Base-by-base conservation (phyloP, 2,888 invertebrate genomes). In the Oscheius sp. region DNA sequence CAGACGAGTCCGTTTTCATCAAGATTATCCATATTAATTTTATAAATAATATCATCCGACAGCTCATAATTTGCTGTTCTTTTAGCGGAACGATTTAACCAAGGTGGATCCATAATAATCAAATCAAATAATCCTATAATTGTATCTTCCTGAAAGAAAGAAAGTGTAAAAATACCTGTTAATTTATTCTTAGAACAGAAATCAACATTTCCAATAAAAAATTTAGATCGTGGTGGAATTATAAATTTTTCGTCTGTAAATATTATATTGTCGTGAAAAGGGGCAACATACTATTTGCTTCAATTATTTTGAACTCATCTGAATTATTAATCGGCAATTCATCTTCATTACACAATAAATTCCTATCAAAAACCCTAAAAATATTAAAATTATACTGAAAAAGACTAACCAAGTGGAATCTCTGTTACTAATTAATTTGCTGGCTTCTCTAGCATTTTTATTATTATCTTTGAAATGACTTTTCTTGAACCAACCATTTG, bases 11-110 rank as follows among this genome's bases (percentile, higher is more conserved):
- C 93, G 79, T 92, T 91, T 0, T 90, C 85, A 2, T 78, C 89
- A 0, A 94, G 89, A 13, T 91, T 88, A n/a, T 90, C 89, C 0
- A 95, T 90, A 0, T 94, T 93, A 83, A 96, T 91, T 18, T 92
- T 90, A 1, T 91, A 90, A 71, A 97, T 91, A 69, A 93, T 92
- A 78, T 92, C 91, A 87, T 94, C 93, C 79, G 92, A 92, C 91
- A 95, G 94, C 79, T 91, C 89, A 89, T 95, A 95, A 79, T 93
- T 89, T 78, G 88, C 89, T 77, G 89, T 89, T 76, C 97, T 92
- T 85, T 94, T 92, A 59, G 96, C 94, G 78, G 94, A 96, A 89
- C 95, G 95, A 89, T 97, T 97, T 91, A 93, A 93, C 97, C 97
- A 98, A 0, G 97, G 96, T 43, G 97, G 97, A 90, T 98, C 98